Conservation (phyloP, 2,113 vertebrate species). For the Stictonetta naevosa region DNA sequence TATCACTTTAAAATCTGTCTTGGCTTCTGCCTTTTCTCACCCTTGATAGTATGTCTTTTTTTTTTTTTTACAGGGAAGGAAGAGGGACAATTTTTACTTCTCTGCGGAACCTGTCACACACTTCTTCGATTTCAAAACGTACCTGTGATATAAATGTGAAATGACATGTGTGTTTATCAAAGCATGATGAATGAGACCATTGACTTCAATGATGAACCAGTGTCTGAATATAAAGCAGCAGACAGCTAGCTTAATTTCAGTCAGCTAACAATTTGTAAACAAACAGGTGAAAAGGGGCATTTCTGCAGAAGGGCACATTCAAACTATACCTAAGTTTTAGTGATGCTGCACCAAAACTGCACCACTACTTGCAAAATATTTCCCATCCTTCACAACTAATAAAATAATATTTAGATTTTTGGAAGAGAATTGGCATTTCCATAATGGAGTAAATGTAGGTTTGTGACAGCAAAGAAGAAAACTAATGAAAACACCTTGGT, state of each 20-base stretch:
- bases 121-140: background rate
- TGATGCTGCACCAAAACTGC: background rate
- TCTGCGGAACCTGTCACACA: background rate
- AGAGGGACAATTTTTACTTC: background rate
- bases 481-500: conserved; percentile 81
- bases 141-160: background rate
- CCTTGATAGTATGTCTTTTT: background rate
- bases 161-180: background rate
- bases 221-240: background rate
- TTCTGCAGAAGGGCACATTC: background rate
- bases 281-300: background rate
- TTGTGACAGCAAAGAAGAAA: background rate
- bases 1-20: background rate
- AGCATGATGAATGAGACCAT: background rate
- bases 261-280: background rate
- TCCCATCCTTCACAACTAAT: background rate
- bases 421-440: background rate
- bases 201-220: background rate
- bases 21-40: background rate
- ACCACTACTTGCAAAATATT: background rate
- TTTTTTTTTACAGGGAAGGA: background rate
- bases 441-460: background rate
- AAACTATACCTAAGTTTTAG: background rate
- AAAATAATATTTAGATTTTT: background rate
- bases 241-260: background rate